Evolutionary conservation across 2,113 vertebrate genomes (phyloP).

Genomic region (Pampusana beccarii): DNA sequence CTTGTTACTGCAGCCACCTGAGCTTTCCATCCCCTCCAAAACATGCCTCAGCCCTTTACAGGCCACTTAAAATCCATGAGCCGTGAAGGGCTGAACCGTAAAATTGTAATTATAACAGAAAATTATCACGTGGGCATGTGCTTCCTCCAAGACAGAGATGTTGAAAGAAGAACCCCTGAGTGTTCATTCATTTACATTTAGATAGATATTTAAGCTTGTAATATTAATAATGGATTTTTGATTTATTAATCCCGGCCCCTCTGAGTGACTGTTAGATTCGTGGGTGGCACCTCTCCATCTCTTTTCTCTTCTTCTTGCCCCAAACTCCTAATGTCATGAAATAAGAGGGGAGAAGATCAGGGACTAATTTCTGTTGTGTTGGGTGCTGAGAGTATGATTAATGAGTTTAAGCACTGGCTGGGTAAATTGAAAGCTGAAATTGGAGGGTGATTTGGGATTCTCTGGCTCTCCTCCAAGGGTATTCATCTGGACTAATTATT

Average conservation of each 20-base stretch:
- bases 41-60: not conserved
- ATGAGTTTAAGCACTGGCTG: constrained; percentile 75
- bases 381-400: constrained; percentile 74
- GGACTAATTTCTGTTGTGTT: constrained; percentile 46
- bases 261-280: not conserved
- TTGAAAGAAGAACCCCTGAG: not conserved
- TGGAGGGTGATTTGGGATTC: constrained; percentile 45
- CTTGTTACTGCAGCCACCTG: not conserved
- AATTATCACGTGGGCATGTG: not conserved
- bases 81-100: not conserved
- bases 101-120: constrained; percentile 4
- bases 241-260: constrained; percentile 56
- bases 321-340: not conserved
- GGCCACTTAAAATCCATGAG: not conserved
- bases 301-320: not conserved
- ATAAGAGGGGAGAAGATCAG: not conserved
- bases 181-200: constrained; percentile 85
- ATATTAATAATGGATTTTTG: constrained; percentile 68
- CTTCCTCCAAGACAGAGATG: not conserved
- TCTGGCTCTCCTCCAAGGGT: constrained; percentile 32
- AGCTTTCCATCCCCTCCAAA: not conserved
- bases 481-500: constrained; percentile 50
- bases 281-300: constrained; percentile 36
- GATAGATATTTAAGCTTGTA: constrained; percentile 78
- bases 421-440: constrained; percentile 77